Conservation (phyloP, 2,113 vertebrate genomes). For the Rhinogobius similis region DNA sequence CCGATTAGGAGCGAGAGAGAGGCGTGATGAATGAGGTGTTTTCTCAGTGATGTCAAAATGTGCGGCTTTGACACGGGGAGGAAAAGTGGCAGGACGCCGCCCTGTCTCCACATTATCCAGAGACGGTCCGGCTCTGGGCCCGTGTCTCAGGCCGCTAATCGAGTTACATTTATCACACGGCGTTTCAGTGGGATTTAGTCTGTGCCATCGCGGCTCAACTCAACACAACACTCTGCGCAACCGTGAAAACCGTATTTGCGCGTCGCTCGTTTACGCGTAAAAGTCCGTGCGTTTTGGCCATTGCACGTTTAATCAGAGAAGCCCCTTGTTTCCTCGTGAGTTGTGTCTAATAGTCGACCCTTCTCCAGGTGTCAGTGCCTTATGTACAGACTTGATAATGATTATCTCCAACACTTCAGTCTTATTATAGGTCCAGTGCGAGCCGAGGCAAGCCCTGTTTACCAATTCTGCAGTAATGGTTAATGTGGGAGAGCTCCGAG, state of each 20-base stretch:
- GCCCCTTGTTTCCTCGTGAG: constrained; percentile 45
- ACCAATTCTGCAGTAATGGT: constrained; percentile 13
- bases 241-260: neutral
- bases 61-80: constrained; percentile 68
- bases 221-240: neutral
- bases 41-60: constrained; percentile 66
- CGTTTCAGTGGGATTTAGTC: neutral
- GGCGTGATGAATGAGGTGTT: constrained; percentile 78
- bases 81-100: constrained; percentile 73
- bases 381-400: constrained; percentile 70
- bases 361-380: constrained; percentile 62
- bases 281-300: neutral
- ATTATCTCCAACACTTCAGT: constrained; percentile 63
- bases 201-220: neutral
- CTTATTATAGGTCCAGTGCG: constrained; percentile 28
- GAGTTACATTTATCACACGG: constrained; percentile 14
- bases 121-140: constrained; percentile 31
- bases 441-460: constrained; percentile 26
- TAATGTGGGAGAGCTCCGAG: neutral
- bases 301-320: constrained; percentile 25
- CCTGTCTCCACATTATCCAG: constrained; percentile 71
- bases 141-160: constrained; percentile 26
- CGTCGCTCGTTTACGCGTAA: neutral
- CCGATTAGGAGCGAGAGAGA: constrained; percentile 9
- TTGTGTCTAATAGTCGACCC: constrained; percentile 40